Percentiles rank a stretch among this genome's conserved stretches.
These are phyloP conservation scores for Agonopterix subpropinquella DNA, from an alignment of 2,888 invertebrate genomes.

Conservation along the genomic window DNA sequence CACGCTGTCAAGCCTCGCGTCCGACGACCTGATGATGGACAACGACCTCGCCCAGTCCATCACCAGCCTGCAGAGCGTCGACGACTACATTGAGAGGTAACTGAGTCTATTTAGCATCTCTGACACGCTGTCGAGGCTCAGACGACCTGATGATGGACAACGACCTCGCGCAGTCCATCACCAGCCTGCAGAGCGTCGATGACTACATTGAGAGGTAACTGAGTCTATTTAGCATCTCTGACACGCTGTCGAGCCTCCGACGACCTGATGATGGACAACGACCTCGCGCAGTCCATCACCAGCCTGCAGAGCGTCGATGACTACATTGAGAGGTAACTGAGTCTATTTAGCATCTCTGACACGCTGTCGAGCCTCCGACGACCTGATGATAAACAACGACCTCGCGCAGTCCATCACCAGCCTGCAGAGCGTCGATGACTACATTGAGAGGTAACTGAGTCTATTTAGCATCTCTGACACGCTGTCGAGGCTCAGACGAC, in stretches of 20 bases:
- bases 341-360: not conserved
- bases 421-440: constrained; percentile 70
- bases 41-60: constrained; percentile 81
- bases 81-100: constrained; percentile 75
- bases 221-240: not conserved
- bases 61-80: constrained; percentile 73
- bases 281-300: constrained; percentile 78
- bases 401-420: constrained; percentile 77
- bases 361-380: constrained; percentile 88
- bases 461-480: not conserved
- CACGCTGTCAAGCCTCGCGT: constrained; percentile 87
- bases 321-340: constrained; percentile 71
- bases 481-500: constrained; percentile 92
- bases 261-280: constrained; percentile 91
- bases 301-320: constrained; percentile 72
- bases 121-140: constrained; percentile 80
- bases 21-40: constrained; percentile 90
- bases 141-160: constrained; percentile 93
- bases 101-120: not conserved
- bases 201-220: constrained; percentile 74
- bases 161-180: constrained; percentile 79
- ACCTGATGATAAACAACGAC: constrained; percentile 91
- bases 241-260: constrained; percentile 86
- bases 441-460: constrained; percentile 68
- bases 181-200: constrained; percentile 71